Evolutionary conservation across 2,797 vertebrate genomes (phyloP).

Genomic region (Varecia variegata): DNA sequence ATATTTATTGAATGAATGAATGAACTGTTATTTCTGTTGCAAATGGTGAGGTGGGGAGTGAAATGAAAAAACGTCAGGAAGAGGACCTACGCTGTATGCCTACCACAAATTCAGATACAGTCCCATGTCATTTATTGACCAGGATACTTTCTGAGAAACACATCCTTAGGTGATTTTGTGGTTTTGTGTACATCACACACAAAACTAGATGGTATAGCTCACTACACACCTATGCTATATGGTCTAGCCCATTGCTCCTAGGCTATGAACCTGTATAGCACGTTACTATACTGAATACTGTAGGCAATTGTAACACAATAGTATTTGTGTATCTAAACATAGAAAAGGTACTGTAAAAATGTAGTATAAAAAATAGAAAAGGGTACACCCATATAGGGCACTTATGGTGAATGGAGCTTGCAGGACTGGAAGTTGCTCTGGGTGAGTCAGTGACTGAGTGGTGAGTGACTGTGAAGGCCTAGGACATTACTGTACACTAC

Average conservation of each 20-base stretch:
- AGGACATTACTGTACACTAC: too few relatives aligned
- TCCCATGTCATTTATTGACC: neutral
- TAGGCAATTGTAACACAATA: neutral
- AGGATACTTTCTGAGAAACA: neutral
- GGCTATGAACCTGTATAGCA: neutral
- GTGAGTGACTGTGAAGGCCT: neutral
- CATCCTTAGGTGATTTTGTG: neutral
- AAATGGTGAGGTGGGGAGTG: neutral
- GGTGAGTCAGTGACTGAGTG: neutral
- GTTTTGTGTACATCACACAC: neutral
- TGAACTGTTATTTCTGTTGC: neutral
- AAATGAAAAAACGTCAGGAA: constrained; percentile 13
- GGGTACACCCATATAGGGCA: neutral
- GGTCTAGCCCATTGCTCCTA: neutral
- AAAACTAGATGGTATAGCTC: neutral
- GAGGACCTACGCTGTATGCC: neutral
- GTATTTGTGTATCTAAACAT: neutral
- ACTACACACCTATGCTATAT: neutral
- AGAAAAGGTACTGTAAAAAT: neutral
- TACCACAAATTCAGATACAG: neutral
- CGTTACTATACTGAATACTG: neutral
- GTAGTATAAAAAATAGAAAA: neutral
- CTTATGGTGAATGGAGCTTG: neutral
- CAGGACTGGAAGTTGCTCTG: neutral
- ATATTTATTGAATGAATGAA: neutral